Base-by-base conservation (phyloP, 2,888 invertebrate genomes). In the Masnerella sp. region DNA sequence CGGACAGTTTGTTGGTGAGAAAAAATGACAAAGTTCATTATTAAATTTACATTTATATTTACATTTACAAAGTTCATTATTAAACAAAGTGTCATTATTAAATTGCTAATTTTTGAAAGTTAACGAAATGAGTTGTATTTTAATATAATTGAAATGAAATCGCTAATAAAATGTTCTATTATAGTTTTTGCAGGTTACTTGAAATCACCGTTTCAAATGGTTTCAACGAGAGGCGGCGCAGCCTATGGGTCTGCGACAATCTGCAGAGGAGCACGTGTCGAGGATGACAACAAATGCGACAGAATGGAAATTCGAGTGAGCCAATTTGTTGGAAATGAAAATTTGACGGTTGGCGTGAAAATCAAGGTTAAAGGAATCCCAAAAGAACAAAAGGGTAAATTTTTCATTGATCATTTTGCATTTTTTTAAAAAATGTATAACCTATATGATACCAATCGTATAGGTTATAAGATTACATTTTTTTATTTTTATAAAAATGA, bases 101-200 rank as follows among this genome's bases (percentile, higher is more conserved):
- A 25, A 25, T 25, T 5, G 7, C 4, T 5, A 25, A 4, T 25
- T 25, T 25, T 4, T 25, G 14, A 42, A 42, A 42, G n/a, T 42
- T 9, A 42, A 42, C 2, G 5, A 42, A 42, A 38, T 7, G 9
- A 12, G 15, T 2, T 38, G 11, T 38, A 7, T 38, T 14, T 34
- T n/a, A 14, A 14, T 15, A 15, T 14, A 38, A 38, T 38, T 38
- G 38, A 5, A 38, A 14, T 38, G 9, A 18, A 42, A 42, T 2
- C 4, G n/a, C 3, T 42, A 18, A 12, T 38, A 38, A 38, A 38
- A 38, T 14, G 3, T 7, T 38, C 9, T 14, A 7, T 42, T 42
- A 42, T n/a, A 42, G 42, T 42, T 17, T 42, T 18, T n/a, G 7
- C 4, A 42, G 42, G 42, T 9, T 42, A 18, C n/a, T 42, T 42